Conservation (phyloP, 2,113 vertebrate genomes). For the Callipepla squamata region DNA sequence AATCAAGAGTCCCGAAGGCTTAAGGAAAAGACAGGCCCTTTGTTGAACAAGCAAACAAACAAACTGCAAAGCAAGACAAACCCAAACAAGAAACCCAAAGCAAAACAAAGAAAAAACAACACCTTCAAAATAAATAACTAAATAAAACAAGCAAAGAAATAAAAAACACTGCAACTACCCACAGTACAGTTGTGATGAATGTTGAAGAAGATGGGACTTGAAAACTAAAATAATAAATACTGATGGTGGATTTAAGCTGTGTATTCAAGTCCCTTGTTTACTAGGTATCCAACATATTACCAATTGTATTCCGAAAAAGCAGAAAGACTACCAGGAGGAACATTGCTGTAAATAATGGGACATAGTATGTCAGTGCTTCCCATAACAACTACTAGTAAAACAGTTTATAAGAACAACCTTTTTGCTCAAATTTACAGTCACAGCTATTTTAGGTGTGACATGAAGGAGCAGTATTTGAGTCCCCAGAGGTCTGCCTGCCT, state of each 20-base stretch:
- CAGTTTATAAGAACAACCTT: background rate
- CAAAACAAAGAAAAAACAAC: background rate
- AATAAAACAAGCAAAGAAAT: background rate
- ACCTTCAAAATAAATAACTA: background rate
- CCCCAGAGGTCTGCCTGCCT: background rate
- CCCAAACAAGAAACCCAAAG: accelerated
- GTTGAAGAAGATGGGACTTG: background rate
- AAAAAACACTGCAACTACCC: background rate
- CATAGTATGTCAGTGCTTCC: background rate
- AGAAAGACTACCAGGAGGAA: background rate
- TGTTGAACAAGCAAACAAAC: background rate
- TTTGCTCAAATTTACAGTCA: background rate
- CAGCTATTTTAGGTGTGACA: background rate
- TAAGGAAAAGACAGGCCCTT: background rate
- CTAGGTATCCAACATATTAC: background rate
- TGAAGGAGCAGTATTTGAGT: background rate
- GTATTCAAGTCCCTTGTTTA: background rate
- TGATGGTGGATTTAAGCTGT: background rate
- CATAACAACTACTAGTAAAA: background rate
- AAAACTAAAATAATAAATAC: background rate
- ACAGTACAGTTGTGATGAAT: background rate
- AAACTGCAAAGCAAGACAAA: background rate
- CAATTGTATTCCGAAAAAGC: background rate
- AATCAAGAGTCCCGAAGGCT: background rate
- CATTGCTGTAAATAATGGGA: background rate